Evolutionary conservation across 2,888 invertebrate species (phyloP), one percentile per base, ranked within the genome.

Genomic region (Chaetogeoica ovagalla): DNA sequence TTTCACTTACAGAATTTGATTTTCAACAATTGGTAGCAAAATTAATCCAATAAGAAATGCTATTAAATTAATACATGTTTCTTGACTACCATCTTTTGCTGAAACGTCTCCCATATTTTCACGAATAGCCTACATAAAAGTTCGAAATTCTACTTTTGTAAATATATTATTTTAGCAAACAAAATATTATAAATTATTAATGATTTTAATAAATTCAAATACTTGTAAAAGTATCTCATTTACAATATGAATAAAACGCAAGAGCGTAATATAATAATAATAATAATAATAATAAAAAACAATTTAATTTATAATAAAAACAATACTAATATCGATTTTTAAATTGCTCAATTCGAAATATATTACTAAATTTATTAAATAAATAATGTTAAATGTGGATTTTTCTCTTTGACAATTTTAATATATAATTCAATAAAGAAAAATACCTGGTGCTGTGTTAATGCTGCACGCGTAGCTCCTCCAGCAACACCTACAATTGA

Each of bases 11-110:
- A 86, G 88, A 88, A 86, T 85, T 84, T 87, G 85, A 84, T 89
- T 88, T 86, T 89, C 90, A 83, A 92, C 90, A 83, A 88, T 83
- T 11, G 92, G 91, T 63, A 97, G 88, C 75, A 97, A 87, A 62
- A 92, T 86, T 70, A 97, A 89, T 77, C 95, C 95, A 77, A 91
- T 86, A 71, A 96, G 85, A 15, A 97, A 93, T 15, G 94, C 97
- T 60, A 94, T 86, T 66, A 98, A 88, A 88, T 98, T 98, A 19
- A 98, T 97, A 83, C 96, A 91, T 0, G 97, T 98, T 87, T 98
- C 98, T 88, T 98, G 98, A 82, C 97, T 96, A 9, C 96, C 94
- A 86, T 98, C 98, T 87, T 98, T 98, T 0, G 97, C 95, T 0
- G 94, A 90, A 11, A 94, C 96, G 87, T 98, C 98, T 0, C 95